Conservation (phyloP, 2,113 vertebrate genomes). For the Bubo bubo region DNA sequence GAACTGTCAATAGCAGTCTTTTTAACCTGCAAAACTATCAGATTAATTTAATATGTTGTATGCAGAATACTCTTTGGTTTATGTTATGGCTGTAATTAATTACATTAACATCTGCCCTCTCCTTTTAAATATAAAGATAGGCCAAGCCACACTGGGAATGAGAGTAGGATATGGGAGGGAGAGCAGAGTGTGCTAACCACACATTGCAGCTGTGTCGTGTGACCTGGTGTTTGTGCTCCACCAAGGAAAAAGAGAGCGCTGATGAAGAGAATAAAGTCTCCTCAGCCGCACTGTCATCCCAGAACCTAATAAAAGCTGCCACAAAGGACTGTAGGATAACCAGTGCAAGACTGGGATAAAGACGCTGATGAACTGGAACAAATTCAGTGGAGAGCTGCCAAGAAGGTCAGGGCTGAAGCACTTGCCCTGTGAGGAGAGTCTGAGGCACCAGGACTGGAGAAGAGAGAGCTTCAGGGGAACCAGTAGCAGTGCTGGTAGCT, state of each 20-base stretch:
- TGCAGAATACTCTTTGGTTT: background rate
- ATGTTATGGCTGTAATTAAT: background rate
- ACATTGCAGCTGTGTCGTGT: rapidly evolving
- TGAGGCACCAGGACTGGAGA: background rate
- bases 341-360: background rate
- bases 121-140: background rate
- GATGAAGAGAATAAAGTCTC: background rate
- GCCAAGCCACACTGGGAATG: background rate
- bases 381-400: background rate
- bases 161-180: background rate
- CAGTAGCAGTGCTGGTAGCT: background rate
- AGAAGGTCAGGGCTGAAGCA: background rate
- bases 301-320: background rate
- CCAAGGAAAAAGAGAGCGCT: background rate
- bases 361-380: background rate
- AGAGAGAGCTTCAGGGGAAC: background rate
- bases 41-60: background rate
- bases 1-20: background rate
- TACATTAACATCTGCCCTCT: background rate
- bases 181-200: background rate
- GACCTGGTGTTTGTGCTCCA: background rate
- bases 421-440: background rate
- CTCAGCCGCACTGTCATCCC: background rate
- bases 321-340: background rate
- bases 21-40: background rate